These are phyloP conservation scores for Leptinotarsa defecta DNA, from an alignment of 1,140 invertebrate species.

Conservation along the genomic window DNA sequence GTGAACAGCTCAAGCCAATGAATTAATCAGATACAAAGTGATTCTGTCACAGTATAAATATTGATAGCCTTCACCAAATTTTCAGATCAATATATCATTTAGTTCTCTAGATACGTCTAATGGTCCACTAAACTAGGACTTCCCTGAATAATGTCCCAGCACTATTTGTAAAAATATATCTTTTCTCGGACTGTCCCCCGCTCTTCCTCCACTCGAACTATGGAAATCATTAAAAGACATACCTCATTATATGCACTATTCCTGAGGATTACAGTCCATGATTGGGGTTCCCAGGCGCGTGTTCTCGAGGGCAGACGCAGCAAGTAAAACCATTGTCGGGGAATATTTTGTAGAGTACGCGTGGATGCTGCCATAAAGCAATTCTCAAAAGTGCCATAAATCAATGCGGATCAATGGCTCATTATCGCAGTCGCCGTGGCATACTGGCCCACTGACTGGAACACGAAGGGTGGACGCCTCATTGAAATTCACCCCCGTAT, in stretches of 20 bases:
- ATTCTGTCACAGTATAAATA: too few species aligned
- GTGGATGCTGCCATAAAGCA: constrained; percentile 10
- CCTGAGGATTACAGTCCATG: not conserved
- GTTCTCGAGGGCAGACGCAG: not conserved
- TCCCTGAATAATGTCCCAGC: too few species aligned
- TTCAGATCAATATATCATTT: too few species aligned
- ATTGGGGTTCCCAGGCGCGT: not conserved
- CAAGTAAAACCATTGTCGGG: constrained; percentile 4
- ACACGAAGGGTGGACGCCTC: constrained; percentile 28
- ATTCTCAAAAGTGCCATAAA: constrained; percentile 47
- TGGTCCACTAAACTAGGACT: too few species aligned
- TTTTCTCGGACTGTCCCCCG: not conserved
- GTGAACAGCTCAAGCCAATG: too few species aligned
- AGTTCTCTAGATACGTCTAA: too few species aligned
- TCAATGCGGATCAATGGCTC: constrained; percentile 48
- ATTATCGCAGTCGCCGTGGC: constrained; percentile 42
- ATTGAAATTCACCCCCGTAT: constrained; percentile 11
- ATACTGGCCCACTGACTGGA: constrained; percentile 48
- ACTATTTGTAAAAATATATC: too few species aligned
- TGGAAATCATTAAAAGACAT: not conserved
- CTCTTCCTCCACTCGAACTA: not conserved
- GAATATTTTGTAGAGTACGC: not conserved
- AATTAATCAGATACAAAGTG: too few species aligned
- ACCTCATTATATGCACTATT: constrained; percentile 1
- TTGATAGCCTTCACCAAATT: too few species aligned